Base-by-base conservation (phyloP, 2,113 vertebrate genomes). In the Macquaria ambigua region DNA sequence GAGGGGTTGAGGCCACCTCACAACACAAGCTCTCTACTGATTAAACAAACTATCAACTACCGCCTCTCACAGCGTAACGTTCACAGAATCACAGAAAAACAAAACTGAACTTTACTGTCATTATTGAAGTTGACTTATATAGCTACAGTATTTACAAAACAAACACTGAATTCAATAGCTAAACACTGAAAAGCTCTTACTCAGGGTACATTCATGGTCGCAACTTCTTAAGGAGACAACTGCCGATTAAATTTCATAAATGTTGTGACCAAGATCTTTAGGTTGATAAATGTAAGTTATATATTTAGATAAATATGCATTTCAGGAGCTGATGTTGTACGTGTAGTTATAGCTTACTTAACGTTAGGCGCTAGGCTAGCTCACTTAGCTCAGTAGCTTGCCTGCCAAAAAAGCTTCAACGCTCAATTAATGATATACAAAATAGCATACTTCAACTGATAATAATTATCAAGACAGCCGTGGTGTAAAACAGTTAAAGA, bases 281-380 rank as follows among this genome's bases (percentile, higher is more conserved):
- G 0, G 15, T 8, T 34, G 6, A 55, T 28, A 1, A 0, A 28
- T 14, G 14, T 53, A 3, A 53, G 61, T 20, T 0, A 72, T n/a
- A 41, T 7, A 50, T 53, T 23, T 8, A 52, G 8, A n/a, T 20
- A 1, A 5, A 12, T 61, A 34, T 18, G 28, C 3, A 1, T 39
- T 9, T 58, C 10, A 59, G 8, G 1, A 34, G 34, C 20, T 3
- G 39, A 1, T 8, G 39, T 41, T 80, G 20, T 71, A 20, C 34
- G n/a, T 48, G 9, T 71, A 15, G n/a, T 1, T 43, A 25, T 4
- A 62, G 72, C 48, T 25, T 21, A 15, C 23, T 64, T 37, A 10
- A 34, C 15, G 12, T 25, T 59, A 50, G 12, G 18, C 25, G 66
- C 34, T 79, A 56, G 18, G 64, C 39, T 87, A 83, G 70, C 83